Evolutionary conservation across 2,888 invertebrate species (phyloP).

Genomic region (Resseliella maxima): DNA sequence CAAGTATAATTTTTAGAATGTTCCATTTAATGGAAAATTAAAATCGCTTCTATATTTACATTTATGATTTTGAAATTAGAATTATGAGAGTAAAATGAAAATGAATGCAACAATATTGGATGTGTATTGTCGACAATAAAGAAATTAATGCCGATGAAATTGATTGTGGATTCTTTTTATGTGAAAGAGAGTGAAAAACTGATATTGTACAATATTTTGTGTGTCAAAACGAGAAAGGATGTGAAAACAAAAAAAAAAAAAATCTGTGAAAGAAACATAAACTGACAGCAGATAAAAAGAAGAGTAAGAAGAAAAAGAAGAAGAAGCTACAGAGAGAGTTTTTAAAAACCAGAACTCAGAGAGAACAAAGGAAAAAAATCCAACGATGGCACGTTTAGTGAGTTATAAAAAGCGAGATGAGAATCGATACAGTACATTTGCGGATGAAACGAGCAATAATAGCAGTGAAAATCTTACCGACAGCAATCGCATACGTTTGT

Average conservation of each 20-base stretch:
- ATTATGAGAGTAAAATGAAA: conserved; percentile 2
- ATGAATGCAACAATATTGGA: neutral
- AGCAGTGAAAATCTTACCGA: conserved; percentile 49
- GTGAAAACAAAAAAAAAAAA: too few relatives aligned
- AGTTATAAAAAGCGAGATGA: conserved; percentile 60
- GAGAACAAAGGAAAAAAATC: too few relatives aligned
- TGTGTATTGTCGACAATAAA: too few relatives aligned
- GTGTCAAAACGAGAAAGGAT: too few relatives aligned
- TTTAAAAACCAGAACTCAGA: too few relatives aligned
- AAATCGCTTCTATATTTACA: too few relatives aligned
- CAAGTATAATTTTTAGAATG: too few relatives aligned
- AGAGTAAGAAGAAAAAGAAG: neutral
- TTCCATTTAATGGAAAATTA: too few relatives aligned
- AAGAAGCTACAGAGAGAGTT: too few relatives aligned
- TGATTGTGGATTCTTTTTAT: too few relatives aligned
- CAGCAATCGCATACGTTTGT: neutral
- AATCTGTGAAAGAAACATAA: neutral
- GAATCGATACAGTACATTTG: conserved; percentile 60
- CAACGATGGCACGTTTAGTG: conserved; percentile 61
- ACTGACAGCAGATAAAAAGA: conserved; percentile 41
- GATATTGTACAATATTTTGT: too few relatives aligned
- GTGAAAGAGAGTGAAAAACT: too few relatives aligned
- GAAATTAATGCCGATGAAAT: neutral
- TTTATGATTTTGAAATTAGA: conserved; percentile 8
- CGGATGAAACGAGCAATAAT: conserved; percentile 57